A percentile compares a stretch with the other conserved stretches of the same genome.
These are phyloP conservation scores for Formica exsecta DNA, from an alignment of 1,140 invertebrate genomes.

Conservation along the genomic window DNA sequence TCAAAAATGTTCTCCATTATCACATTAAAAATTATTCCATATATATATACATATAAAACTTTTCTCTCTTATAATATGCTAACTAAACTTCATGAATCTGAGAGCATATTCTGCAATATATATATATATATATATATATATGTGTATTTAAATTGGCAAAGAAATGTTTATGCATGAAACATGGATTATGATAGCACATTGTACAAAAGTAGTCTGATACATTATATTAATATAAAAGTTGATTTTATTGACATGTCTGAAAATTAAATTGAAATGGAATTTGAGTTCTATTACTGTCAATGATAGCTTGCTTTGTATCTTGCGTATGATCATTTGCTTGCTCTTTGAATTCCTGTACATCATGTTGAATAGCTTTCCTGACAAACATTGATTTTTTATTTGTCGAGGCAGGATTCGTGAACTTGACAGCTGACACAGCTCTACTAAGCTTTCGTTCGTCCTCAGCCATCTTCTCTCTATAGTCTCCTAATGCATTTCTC, in stretches of 20 bases:
- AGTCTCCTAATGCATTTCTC: slow-evolving; percentile 91
- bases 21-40: not conserved
- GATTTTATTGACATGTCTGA: slow-evolving; percentile 56
- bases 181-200: not conserved
- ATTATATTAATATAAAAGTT: not conserved
- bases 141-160: too few relatives aligned
- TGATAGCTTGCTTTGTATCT: not conserved
- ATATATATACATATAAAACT: not conserved
- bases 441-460: slow-evolving; percentile 90
- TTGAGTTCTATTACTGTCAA: not conserved
- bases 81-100: not conserved
- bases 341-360: not conserved
- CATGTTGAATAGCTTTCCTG: slow-evolving; percentile 82
- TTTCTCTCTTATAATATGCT: not conserved
- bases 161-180: not conserved
- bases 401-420: slow-evolving; percentile 77
- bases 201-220: not conserved
- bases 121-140: too few relatives aligned
- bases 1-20: not conserved
- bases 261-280: slow-evolving; percentile 70
- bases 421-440: slow-evolving; percentile 84
- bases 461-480: slow-evolving; percentile 91
- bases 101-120: not conserved
- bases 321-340: not conserved
- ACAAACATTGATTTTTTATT: slow-evolving; percentile 87